Percentiles rank a stretch among this genome's conserved stretches.
These are phyloP conservation scores for Noturus placidus DNA, from an alignment of 2,113 vertebrate genomes.

Conservation along the genomic window DNA sequence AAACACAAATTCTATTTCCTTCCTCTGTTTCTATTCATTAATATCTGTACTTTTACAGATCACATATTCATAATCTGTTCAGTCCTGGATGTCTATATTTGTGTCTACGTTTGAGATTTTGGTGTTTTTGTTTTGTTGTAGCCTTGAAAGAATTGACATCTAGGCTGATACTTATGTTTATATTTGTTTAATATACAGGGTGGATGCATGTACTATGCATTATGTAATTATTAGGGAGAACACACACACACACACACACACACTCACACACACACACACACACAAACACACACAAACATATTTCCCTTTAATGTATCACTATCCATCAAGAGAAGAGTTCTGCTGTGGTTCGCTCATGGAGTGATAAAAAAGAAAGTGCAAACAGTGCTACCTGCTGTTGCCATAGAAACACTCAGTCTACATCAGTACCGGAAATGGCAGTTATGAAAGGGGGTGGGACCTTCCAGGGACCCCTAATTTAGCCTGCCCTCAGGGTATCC, in stretches of 20 bases:
- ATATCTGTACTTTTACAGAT: neutral
- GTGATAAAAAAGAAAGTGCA: conserved; percentile 61
- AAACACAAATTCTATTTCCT: neutral
- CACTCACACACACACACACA: neutral
- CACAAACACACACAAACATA: neutral
- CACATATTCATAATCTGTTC: neutral
- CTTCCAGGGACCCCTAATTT: neutral
- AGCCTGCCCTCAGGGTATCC: neutral
- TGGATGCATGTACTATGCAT: neutral
- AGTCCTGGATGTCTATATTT: neutral
- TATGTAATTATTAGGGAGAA: neutral
- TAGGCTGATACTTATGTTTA: neutral
- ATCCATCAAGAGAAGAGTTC: neutral
- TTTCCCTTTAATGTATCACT: too few species aligned
- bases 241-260: neutral
- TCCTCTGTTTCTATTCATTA: neutral
- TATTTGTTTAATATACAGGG: neutral
- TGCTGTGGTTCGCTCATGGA: conserved; percentile 52
- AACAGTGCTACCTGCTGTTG: conserved; percentile 66
- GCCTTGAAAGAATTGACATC: neutral
- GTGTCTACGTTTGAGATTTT: neutral
- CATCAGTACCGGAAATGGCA: conserved; percentile 41
- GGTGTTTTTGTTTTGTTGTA: neutral
- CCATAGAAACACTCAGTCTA: conserved; percentile 64
- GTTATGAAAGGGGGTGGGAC: neutral